Base-by-base conservation (phyloP, 2,888 invertebrate species). In the Eucriotettix oculatus region DNA sequence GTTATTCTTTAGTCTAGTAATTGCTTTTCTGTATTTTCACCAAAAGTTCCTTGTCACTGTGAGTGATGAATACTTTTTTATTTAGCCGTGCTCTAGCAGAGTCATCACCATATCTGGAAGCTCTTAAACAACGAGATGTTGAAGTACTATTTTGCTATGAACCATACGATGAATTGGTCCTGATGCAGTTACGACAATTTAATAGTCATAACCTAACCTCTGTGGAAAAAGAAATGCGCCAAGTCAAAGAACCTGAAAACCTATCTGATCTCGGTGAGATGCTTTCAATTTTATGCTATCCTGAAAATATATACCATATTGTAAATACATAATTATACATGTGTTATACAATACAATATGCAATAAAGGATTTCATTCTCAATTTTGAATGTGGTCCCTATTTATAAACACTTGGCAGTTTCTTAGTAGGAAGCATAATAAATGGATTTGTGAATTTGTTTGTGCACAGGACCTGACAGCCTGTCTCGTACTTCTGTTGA, bases 141-240 rank as follows among this genome's bases (percentile, higher is more conserved):
- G 94, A 97, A 76, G 96, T 98, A 0, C 74, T 98, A 14, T 98
- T 95, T 75, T 92, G 96, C 69, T 96, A 91, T 69, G 97, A 98
- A 70, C 87, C 91, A n/a, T 95, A 96, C 68, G 98, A 99, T 72
- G 98, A 98, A 73, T 76, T 98, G 58, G 93, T 96, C 5, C 76
- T 98, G 17, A 83, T 94, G 80, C 94, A 96, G 68, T 74, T 97
- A 60, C 83, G 85, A 63, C 84, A 89, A 70, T 98, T 89, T 71
- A 85, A 85, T 64, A 94, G 54, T 10, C 79, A 83, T 67, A 77
- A 79, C 62, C 76, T 99, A 10, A 83, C 87, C 3, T 95, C 96
- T 0, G 90, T 94, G 1, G 98, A 98, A 74, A 95, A 92, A 70
- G 95, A 95, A 73, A 87, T 93, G 85, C 81, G 88, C 58, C 83